Base-by-base conservation (phyloP, 2,888 invertebrate genomes). In the Tyria jacobaeae region DNA sequence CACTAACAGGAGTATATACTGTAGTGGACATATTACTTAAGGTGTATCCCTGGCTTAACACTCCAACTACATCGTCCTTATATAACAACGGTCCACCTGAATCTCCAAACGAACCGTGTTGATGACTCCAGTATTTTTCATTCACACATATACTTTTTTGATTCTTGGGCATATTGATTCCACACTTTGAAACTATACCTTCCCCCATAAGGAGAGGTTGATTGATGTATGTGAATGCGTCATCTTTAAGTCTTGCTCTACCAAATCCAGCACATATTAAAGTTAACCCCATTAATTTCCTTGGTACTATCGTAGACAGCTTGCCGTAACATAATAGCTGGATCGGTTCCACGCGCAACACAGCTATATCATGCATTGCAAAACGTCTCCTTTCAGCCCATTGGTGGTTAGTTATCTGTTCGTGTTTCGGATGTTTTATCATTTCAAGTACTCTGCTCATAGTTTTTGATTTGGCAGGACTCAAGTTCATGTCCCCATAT, bases 401-500 rank as follows among this genome's bases (percentile, higher is more conserved):
- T 24, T 48, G 21, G 2, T 24, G 10, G 10, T 21, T 21, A 4
- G 48, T 48, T 14, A 24, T 31, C 27, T 2, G 14, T 3, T 24
- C 21, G 25, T 48, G 25, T 48, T 6, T 12, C 9, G 48, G 48
- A 48, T 48, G 25, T 48, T 25, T 21, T 17, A 48, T 6, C 14
- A 25, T 12, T 25, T 31, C 48, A 48, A 24, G 17, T 1, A 48
- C 25, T 48, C 7, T 24, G 9, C 48, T 48, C 25, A 21, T 48
- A 9, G 48, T 48, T 12, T 21, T 24, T 10, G 48, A 24, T 3
- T 21, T 21, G 12, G 1, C 25, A 12, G 48, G 48, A 25, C 7
- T 48, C 17, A 48, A 48, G 10, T 12, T 48, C 48, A 48, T 48
- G 21, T 48, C 14, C 4, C 48, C 48, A 48, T 48, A 48, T 48